Conservation (phyloP, 2,797 vertebrate genomes). For the Enteromius paludinosus region DNA sequence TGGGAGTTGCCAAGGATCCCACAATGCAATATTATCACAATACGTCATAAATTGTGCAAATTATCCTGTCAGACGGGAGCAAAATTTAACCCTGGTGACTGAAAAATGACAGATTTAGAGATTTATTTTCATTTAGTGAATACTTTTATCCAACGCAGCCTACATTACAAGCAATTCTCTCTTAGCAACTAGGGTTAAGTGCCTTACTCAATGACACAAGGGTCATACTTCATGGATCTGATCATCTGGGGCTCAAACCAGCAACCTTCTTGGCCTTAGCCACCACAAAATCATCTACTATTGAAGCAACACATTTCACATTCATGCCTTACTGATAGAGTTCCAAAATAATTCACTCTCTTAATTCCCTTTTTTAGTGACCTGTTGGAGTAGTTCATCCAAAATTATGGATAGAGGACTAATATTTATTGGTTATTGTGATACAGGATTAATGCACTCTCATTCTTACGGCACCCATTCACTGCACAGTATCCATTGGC, state of each 20-base stretch:
- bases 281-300: background rate
- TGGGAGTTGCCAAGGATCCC: conserved; percentile 8
- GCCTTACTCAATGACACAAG: conserved; percentile 1
- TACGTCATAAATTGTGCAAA: background rate
- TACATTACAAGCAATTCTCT: background rate
- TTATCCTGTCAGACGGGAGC: background rate
- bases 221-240: background rate
- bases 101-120: conserved; percentile 17
- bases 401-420: background rate
- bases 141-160: background rate
- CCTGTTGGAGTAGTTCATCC: background rate
- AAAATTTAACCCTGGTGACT: conserved; percentile 6
- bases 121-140: conserved; percentile 1
- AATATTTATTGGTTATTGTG: background rate
- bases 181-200: background rate
- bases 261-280: background rate
- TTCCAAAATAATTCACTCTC: background rate
- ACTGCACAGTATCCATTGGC: no score
- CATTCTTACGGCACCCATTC: background rate
- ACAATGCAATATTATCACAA: background rate
- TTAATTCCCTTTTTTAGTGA: background rate
- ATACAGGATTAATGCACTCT: background rate
- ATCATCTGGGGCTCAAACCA: background rate
- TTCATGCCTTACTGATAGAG: background rate
- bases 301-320: background rate